Evolutionary conservation across 2,888 invertebrate species (phyloP).

Genomic region (Danaus chrysippus): DNA sequence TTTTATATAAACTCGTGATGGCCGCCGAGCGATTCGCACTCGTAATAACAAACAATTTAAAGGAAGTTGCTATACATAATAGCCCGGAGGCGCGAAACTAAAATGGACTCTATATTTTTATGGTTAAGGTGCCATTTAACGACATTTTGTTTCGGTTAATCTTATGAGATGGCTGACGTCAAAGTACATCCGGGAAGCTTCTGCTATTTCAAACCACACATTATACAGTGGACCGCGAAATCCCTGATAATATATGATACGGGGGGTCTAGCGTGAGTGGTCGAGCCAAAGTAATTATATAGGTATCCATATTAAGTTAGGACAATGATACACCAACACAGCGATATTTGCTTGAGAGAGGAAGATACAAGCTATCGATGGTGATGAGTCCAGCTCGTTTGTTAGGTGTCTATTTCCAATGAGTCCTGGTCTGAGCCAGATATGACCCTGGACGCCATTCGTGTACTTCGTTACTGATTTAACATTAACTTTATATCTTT

Average conservation of each 20-base stretch:
- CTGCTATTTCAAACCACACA: conserved; percentile 58
- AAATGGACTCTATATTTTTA: conserved; percentile 39
- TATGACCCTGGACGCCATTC: too few relatives aligned
- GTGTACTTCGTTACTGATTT: too few relatives aligned
- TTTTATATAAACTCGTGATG: conserved; percentile 12
- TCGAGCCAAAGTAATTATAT: conserved; percentile 25
- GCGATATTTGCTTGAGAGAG: not conserved
- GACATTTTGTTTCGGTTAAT: conserved; percentile 47
- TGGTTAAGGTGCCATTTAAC: conserved; percentile 45
- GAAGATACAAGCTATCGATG: too few relatives aligned
- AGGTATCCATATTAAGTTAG: conserved; percentile 28
- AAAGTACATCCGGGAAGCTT: conserved; percentile 70
- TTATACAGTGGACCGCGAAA: conserved; percentile 26
- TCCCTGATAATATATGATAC: conserved; percentile 13
- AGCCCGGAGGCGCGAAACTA: conserved; percentile 25
- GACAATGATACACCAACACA: conserved; percentile 20
- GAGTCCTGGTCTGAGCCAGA: too few relatives aligned
- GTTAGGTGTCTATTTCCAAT: not conserved
- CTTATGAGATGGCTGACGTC: conserved; percentile 67
- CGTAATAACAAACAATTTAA: conserved; percentile 27
- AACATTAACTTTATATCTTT: conserved; percentile 12
- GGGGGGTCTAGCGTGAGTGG: conserved; percentile 23
- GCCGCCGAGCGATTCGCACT: conserved; percentile 27
- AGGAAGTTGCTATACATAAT: conserved; percentile 19
- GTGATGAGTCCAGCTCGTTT: not conserved